Evolutionary conservation across 2,888 invertebrate species (phyloP).

Genomic region (Archips crataeganus): DNA sequence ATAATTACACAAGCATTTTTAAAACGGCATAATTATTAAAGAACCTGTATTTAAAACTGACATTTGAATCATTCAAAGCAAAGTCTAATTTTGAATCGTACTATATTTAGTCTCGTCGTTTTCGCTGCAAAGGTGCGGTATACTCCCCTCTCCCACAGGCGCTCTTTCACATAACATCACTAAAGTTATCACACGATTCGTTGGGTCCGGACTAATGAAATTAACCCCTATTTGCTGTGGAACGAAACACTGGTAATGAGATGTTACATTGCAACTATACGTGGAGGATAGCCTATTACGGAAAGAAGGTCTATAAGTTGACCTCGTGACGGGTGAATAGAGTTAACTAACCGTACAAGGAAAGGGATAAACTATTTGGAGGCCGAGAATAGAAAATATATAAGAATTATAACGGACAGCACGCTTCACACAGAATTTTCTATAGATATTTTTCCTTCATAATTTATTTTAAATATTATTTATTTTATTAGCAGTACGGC

Average conservation of each 20-base stretch:
- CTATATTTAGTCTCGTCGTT: background rate
- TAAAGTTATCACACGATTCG: slow-evolving; percentile 85
- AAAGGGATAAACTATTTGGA: slow-evolving; percentile 24
- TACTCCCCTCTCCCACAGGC: slow-evolving; percentile 65
- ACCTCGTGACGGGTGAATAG: slow-evolving; percentile 37
- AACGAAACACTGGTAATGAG: slow-evolving; percentile 76
- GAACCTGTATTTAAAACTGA: background rate
- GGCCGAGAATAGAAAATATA: slow-evolving; percentile 20
- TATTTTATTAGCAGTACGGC: too few species aligned
- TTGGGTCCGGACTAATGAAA: slow-evolving; percentile 83
- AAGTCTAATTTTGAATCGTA: background rate
- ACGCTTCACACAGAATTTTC: background rate
- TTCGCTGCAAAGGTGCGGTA: background rate
- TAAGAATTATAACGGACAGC: background rate
- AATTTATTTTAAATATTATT: too few species aligned
- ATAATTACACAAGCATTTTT: too few species aligned
- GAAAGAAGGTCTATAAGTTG: slow-evolving; percentile 41
- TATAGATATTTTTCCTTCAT: background rate
- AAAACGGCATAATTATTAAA: background rate
- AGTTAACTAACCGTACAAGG: slow-evolving; percentile 36
- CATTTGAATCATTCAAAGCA: background rate
- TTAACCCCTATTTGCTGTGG: slow-evolving; percentile 78
- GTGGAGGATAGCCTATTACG: slow-evolving; percentile 35
- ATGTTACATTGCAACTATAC: slow-evolving; percentile 70
- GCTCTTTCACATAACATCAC: slow-evolving; percentile 75